These are phyloP conservation scores for Barbus barbus DNA, from an alignment of 2,113 vertebrate species.

Conservation along the genomic window DNA sequence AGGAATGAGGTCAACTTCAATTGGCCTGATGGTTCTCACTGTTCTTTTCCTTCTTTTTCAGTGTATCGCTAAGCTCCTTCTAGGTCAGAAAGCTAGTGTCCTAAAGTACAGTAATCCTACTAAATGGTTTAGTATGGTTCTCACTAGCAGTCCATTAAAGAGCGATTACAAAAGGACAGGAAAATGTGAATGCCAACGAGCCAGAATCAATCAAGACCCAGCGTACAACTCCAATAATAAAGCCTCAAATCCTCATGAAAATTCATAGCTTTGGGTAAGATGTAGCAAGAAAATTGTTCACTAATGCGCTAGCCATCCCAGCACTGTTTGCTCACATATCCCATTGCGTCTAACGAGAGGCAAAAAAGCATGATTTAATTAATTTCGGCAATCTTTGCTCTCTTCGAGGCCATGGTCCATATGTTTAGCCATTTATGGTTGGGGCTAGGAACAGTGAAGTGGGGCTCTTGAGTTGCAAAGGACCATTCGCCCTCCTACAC, in stretches of 20 bases:
- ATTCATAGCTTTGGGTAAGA: constrained; percentile 21
- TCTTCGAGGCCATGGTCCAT: neutral
- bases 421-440: constrained; percentile 22
- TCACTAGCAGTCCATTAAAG: constrained; percentile 49
- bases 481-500: constrained; percentile 4
- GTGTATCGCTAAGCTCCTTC: constrained; percentile 20
- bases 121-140: constrained; percentile 54
- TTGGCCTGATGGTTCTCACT: neutral
- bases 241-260: constrained; percentile 53
- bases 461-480: neutral
- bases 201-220: constrained; percentile 41
- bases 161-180: constrained; percentile 36
- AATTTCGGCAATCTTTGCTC: constrained; percentile 11
- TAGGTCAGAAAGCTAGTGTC: constrained; percentile 6
- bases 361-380: neutral
- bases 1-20: too few relatives aligned
- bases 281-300: too few relatives aligned
- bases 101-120: constrained; percentile 42
- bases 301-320: neutral
- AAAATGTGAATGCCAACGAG: constrained; percentile 47
- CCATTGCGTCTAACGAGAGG: neutral
- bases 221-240: constrained; percentile 31
- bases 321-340: neutral
- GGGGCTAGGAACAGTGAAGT: neutral
- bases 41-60: neutral